Evolutionary conservation across 2,888 invertebrate species (phyloP).

Genomic region (Mythimna lalbum): DNA sequence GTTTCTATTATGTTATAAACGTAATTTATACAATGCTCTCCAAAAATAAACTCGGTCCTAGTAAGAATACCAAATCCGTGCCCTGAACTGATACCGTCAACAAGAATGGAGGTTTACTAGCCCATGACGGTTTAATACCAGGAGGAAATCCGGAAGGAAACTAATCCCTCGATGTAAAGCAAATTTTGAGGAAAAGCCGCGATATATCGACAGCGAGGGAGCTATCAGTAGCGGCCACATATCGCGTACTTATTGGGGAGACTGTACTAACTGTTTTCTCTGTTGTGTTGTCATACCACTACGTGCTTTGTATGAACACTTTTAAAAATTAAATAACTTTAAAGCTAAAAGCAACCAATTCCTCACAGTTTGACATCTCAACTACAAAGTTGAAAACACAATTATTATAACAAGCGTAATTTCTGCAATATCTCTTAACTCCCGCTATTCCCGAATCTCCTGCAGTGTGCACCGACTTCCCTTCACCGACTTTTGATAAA

Average conservation of each 20-base stretch:
- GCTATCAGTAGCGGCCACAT: constrained; percentile 26
- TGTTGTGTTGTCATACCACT: not conserved
- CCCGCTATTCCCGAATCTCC: not conserved
- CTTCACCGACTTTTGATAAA: constrained; percentile 30
- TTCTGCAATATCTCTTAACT: not conserved
- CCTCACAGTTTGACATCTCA: not conserved
- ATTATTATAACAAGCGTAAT: not conserved
- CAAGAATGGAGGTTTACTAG: constrained; percentile 12
- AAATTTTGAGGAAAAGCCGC: constrained; percentile 28
- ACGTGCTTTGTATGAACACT: not conserved
- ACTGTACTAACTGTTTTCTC: not conserved
- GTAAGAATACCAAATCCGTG: constrained; percentile 1
- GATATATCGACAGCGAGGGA: constrained; percentile 41
- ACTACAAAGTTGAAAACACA: constrained; percentile 15
- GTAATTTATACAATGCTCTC: not conserved
- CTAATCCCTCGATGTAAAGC: constrained; percentile 45
- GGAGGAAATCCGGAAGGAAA: constrained; percentile 29
- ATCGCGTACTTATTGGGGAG: constrained; percentile 5
- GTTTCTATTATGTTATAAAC: not conserved
- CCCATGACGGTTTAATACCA: constrained; percentile 36
- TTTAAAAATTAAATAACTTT: too few species aligned
- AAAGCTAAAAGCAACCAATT: not conserved
- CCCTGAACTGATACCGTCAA: constrained; percentile 33
- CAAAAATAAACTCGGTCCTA: not conserved
- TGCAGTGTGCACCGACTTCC: not conserved